Base-by-base conservation (phyloP, 2,797 vertebrate species). In the Phrynocephalus vlangalii region DNA sequence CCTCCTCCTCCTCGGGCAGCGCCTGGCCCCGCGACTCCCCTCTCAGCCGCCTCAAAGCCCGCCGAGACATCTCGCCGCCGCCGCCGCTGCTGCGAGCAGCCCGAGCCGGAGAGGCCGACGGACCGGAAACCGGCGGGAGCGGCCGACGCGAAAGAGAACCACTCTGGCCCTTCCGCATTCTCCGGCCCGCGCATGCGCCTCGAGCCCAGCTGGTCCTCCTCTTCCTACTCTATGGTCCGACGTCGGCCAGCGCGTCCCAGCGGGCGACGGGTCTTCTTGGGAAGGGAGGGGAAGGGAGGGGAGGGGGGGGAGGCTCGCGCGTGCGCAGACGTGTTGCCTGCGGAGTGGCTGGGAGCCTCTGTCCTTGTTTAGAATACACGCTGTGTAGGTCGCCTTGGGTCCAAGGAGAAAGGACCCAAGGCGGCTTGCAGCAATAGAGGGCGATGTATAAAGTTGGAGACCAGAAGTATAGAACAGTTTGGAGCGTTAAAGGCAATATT, bases 21-120 rank as follows among this genome's bases (percentile, higher is more conserved):
- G 98, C 98, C 95, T 99, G 98, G 16, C 98, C 98, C 89, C 98
- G 97, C 96, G 98, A 98, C 86, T 98, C 98, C 48, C 98, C 98
- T 82, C 97, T 96, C 87, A 99, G 95, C 91, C 98, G 97, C 82
- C 98, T 94, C 93, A 99, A 92, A 93, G 98, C 98, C 94, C 98
- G 96, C 18, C 96, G 97, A 89, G 98, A 99, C 98, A 99, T 99
- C 80, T 30, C n/a, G 13, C 50, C 30, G 7, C n/a, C 4, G 0
- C 30, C 16, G 6, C 63, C 48, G n/a, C 70, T 3, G 1, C 56
- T 33, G 33, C 33, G 60, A 15, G 15, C 86, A 24, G 72, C 73
- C 8, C 77, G 48, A 63, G 11, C 38, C 10, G 6, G 22, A 20
- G n/a, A 84, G 5, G 22, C 11, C 82, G 3, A 0, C 87, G 78